Evolutionary conservation across 2,888 invertebrate genomes (phyloP), one percentile per base, ranked within the genome.

Genomic region (Caenorhabditis sp.): DNA sequence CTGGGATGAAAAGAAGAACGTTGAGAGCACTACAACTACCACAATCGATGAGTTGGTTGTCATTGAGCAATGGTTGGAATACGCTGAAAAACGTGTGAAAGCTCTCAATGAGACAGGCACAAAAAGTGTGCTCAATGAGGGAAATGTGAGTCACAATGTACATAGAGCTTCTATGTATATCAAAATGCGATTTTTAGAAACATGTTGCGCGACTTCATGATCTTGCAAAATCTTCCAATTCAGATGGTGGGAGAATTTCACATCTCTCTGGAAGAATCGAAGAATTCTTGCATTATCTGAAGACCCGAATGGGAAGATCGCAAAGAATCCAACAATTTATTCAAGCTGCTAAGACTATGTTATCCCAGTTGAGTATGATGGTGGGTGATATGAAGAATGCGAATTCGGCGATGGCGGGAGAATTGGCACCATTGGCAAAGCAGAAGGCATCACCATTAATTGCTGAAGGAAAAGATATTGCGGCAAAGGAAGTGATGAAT

Each of bases 331-430:
- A 73, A 31, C 72, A 70, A n/a, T 84, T 84, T 68, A 59, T 83
- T 25, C 79, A 81, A 63, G 67, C 73, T 14, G 82, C 83, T 8
- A 77, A 82, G 64, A 76, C 82, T 56, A 83, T 84, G 63, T 62
- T 84, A 36, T 75, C 82, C 25, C 86, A 86, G 65, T 74, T 86
- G 54, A 71, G 73, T 56, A 79, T 83, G 80, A 86, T 86, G 86
- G 76, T 73, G 20, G 54, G 57, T 23, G 86, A 86, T 63, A 77
- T 86, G 80, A 63, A 63, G 43, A 80, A 76, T 59, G 86, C 86
- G 17, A 84, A 81, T 57, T 83, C 83, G 1, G 81, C 86, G 12
- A 82, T 86, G 78, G 85, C 86, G 12, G 84, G 84, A 27, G 85
- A 85, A 70, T 67, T 85, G 63, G 82, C 79, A 0, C 86, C 86